A percentile compares a stretch with the other conserved stretches of the same genome.
phyloP scores from a whole-genome alignment of 2,888 invertebrate genomes.

The Xylota segnis region DNA sequence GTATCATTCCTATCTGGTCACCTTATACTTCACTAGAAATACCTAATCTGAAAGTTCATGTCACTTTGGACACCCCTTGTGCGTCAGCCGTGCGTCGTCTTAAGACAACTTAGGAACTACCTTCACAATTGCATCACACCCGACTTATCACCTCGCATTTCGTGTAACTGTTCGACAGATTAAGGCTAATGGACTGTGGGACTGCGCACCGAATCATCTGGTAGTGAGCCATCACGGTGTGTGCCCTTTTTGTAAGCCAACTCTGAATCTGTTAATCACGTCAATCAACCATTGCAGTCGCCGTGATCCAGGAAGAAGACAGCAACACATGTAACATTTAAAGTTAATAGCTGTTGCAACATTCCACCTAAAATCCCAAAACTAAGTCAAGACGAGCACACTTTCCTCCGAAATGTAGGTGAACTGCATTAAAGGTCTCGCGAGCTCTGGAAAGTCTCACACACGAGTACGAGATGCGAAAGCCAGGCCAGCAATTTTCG shows the following conservation, averaged over 20 bases:
- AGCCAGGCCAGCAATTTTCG: constrained; percentile 48
- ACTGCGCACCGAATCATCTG: neutral
- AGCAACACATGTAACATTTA: constrained; percentile 62
- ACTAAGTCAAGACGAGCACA: constrained; percentile 73
- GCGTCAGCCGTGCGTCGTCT: too few species aligned
- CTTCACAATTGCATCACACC: too few species aligned
- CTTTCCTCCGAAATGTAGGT: constrained; percentile 70
- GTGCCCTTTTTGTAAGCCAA: neutral
- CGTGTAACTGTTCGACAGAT: neutral
- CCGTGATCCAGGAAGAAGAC: constrained; percentile 44
- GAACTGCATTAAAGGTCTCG: constrained; percentile 62
- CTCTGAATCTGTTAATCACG: constrained; percentile 14
- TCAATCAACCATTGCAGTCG: constrained; percentile 23
- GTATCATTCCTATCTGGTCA: too few species aligned
- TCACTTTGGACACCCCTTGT: too few species aligned
- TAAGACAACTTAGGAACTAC: too few species aligned
- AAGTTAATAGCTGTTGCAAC: constrained; percentile 58
- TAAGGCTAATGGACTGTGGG: constrained; percentile 8
- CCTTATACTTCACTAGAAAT: too few species aligned
- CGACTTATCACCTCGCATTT: neutral
- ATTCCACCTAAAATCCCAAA: constrained; percentile 29
- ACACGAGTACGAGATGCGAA: constrained; percentile 1
- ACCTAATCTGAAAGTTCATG: too few species aligned
- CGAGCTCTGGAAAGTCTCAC: constrained; percentile 12
- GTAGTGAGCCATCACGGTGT: neutral